Conservation (phyloP, 2,888 invertebrate genomes). For the Tetrapedia diversipes region DNA sequence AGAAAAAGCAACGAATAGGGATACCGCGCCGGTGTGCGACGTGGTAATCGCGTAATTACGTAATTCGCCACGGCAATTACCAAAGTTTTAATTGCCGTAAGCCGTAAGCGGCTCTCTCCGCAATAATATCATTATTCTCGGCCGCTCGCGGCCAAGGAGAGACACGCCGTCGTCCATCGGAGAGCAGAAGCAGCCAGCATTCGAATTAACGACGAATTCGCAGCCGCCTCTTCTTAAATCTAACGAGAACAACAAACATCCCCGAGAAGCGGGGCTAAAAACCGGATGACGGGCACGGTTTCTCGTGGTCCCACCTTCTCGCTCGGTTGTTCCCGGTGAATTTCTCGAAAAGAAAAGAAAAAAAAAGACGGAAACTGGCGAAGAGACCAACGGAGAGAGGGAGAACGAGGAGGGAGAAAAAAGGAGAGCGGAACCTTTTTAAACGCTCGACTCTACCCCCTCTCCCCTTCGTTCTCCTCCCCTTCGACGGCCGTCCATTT, state of each 20-base stretch:
- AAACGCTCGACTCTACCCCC: slow-evolving; percentile 15
- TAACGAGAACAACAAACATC: slow-evolving; percentile 1
- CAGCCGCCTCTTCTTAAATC: neutral
- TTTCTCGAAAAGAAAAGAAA: neutral
- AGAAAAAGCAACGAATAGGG: slow-evolving; percentile 45
- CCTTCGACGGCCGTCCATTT: slow-evolving; percentile 29
- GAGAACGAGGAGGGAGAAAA: neutral
- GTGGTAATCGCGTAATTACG: slow-evolving; percentile 73
- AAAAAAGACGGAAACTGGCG: neutral
- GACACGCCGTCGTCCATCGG: neutral
- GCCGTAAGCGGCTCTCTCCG: slow-evolving; percentile 75
- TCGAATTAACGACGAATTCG: slow-evolving; percentile 32
- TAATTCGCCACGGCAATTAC: slow-evolving; percentile 79
- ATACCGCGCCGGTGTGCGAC: slow-evolving; percentile 41
- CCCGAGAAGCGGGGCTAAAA: neutral
- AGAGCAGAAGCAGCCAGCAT: slow-evolving; percentile 4
- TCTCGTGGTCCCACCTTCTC: too few species aligned
- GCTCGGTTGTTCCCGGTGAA: neutral
- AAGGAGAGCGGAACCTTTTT: slow-evolving; percentile 21
- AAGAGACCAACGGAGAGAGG: neutral
- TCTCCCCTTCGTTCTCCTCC: neutral
- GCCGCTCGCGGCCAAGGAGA: slow-evolving; percentile 45
- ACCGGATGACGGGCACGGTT: too few species aligned
- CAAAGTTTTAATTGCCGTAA: slow-evolving; percentile 80
- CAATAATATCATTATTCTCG: slow-evolving; percentile 77